These are phyloP conservation scores for Aurelia coerulea DNA, from an alignment of 30 jellyfish, hydroid and myxozoan species.

Conservation along the genomic window DNA sequence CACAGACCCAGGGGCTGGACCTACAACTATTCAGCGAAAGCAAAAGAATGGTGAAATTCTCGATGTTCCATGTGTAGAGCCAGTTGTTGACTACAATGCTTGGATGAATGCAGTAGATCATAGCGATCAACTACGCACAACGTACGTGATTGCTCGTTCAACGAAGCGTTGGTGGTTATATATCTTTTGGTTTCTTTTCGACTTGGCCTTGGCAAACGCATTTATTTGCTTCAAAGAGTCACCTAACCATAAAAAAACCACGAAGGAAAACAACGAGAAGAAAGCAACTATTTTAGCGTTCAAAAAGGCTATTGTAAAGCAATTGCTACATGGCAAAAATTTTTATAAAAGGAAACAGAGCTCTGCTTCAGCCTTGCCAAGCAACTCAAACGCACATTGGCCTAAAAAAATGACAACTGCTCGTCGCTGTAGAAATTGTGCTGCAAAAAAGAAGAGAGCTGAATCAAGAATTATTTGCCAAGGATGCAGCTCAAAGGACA, in stretches of 20 bases:
- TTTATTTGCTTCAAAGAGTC: conserved; percentile 3
- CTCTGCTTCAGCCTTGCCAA: not conserved
- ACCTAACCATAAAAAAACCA: not conserved
- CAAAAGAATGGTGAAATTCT: not conserved
- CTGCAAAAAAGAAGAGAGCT: too few species aligned
- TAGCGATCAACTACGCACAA: conserved; percentile 5
- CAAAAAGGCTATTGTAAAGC: not conserved
- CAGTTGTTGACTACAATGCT: not conserved
- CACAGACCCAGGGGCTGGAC: not conserved
- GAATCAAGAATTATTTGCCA: too few species aligned
- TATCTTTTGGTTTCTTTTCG: not conserved
- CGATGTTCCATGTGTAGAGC: not conserved
- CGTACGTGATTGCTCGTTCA: not conserved
- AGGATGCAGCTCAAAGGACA: too few species aligned
- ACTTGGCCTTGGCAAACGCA: conserved; percentile 5
- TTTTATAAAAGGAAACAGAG: too few species aligned
- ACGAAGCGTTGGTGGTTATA: conserved; percentile 24
- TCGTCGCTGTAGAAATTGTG: not conserved
- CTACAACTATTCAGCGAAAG: not conserved
- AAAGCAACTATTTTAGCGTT: not conserved
- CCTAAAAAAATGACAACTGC: not conserved
- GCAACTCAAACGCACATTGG: not conserved
- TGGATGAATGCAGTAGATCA: not conserved
- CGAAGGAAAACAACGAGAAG: not conserved
- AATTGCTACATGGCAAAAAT: not conserved